Base-by-base conservation (phyloP, 23 tunicate genomes). In the Trididemnum clinides region DNA sequence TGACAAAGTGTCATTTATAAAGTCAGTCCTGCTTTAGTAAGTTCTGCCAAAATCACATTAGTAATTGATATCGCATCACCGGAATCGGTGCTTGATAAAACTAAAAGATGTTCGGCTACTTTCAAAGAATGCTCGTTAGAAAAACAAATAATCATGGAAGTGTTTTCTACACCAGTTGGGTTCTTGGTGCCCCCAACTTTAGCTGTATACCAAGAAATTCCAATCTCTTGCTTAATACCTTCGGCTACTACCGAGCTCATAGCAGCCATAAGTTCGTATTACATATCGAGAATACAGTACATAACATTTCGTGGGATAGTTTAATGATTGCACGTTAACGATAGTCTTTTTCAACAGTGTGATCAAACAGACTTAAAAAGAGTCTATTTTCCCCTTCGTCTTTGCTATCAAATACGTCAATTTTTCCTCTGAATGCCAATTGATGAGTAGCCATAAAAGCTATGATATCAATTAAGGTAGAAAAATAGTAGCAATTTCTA, bases 151-250 rank as follows among this genome's bases (percentile, higher is more conserved):
- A n/a, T n/a, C 22, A 59, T 59, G 66, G 66, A 59, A 59, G 22
- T 59, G 66, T 59, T 59, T 59, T 59, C 66, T n/a, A 59, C 66
- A 10, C 66, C 66, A 59, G 66, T 59, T 59, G 66, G 66, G 66
- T 59, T n/a, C 25, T 59, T 59, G 66, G 25, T 59, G 66, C 66
- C 66, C 5, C 22, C 66, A 59, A 59, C 66, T n/a, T 59, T 59
- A 28, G 22, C 22, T 59, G 66, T 59, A 59, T 59, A 59, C 66
- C 66, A 59, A 59, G 66, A 59, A 59, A 19, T 59, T 59, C 66
- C 66, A 59, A 59, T 59, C 22, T 59, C 66, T 59, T 59, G 66
- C 66, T 59, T 59, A 59, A 59, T 59, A 59, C 66, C 25, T 28
- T 12, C 66, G 66, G 66, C 22, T 59, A 59, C 66, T 10, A 10